Conservation (phyloP, 2,888 invertebrate species). For the Leistus spinibarbis region DNA sequence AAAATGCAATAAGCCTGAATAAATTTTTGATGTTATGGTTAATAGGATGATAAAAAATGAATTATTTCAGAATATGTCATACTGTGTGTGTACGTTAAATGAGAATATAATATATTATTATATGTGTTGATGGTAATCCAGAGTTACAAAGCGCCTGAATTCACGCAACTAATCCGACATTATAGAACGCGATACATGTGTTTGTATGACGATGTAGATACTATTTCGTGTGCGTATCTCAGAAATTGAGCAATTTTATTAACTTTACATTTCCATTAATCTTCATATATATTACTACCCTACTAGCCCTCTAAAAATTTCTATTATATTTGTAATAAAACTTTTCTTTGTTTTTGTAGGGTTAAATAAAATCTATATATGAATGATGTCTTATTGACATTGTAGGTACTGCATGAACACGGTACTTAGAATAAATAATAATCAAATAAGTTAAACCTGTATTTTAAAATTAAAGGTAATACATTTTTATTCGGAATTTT, state of each 20-base stretch:
- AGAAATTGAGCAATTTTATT: background rate
- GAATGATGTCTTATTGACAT: no score
- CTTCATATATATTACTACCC: background rate
- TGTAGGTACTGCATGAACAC: no score
- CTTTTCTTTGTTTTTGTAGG: no score
- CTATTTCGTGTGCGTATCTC: background rate
- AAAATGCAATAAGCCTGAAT: conserved; percentile 32
- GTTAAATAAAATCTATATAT: no score
- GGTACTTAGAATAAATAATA: no score
- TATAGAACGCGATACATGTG: background rate
- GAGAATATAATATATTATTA: conserved; percentile 26
- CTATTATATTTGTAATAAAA: no score
- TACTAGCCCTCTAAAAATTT: background rate
- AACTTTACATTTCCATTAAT: background rate
- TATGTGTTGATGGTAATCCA: conserved; percentile 2
- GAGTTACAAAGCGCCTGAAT: conserved; percentile 14
- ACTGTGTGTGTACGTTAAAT: conserved; percentile 16
- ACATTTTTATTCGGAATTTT: no score
- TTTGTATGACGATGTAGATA: background rate
- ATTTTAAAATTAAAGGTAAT: no score
- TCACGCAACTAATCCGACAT: conserved; percentile 14
- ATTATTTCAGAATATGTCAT: conserved; percentile 31
- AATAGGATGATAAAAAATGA: conserved; percentile 18
- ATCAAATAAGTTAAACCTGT: no score
- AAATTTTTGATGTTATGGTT: conserved; percentile 26